These are phyloP conservation scores for Micropterix aruncella DNA, from an alignment of 2,888 invertebrate species.

Conservation along the genomic window DNA sequence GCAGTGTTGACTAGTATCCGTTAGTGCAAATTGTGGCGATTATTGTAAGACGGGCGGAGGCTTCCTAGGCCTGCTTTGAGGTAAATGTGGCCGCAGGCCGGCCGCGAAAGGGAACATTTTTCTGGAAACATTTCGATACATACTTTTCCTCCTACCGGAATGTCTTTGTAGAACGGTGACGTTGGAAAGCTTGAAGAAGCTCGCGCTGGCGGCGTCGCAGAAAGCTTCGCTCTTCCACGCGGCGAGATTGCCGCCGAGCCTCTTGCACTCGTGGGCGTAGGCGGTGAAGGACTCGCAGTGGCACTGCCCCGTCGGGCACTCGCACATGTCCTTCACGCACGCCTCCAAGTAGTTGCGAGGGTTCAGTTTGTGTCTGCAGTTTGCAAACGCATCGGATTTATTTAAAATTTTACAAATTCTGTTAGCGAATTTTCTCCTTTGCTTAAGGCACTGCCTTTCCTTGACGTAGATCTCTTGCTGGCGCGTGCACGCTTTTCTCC, in stretches of 20 bases:
- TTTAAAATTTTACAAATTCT: slow-evolving; percentile 38
- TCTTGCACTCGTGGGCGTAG: slow-evolving; percentile 75
- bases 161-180: slow-evolving; percentile 20
- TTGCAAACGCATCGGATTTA: slow-evolving; percentile 45
- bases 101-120: slow-evolving; percentile 18
- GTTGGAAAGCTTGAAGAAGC: slow-evolving; percentile 18
- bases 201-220: slow-evolving; percentile 40
- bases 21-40: slow-evolving; percentile 16
- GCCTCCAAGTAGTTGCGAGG: slow-evolving; percentile 74
- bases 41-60: slow-evolving; percentile 33
- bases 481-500: slow-evolving; percentile 54
- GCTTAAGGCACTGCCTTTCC: slow-evolving; percentile 34
- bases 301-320: slow-evolving; percentile 67
- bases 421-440: slow-evolving; percentile 27
- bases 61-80: slow-evolving; percentile 18
- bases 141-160: neutral
- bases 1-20: slow-evolving; percentile 35
- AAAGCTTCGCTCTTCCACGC: slow-evolving; percentile 60
- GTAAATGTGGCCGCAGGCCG: slow-evolving; percentile 6
- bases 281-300: slow-evolving; percentile 85
- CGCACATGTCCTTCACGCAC: slow-evolving; percentile 78
- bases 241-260: slow-evolving; percentile 55
- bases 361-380: slow-evolving; percentile 68
- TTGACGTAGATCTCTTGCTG: slow-evolving; percentile 27
- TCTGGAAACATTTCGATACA: neutral